Percentiles rank a stretch among this genome's conserved stretches.
Conservation (phyloP, 1,140 invertebrate species). For the Drosophila neocordata region DNA sequence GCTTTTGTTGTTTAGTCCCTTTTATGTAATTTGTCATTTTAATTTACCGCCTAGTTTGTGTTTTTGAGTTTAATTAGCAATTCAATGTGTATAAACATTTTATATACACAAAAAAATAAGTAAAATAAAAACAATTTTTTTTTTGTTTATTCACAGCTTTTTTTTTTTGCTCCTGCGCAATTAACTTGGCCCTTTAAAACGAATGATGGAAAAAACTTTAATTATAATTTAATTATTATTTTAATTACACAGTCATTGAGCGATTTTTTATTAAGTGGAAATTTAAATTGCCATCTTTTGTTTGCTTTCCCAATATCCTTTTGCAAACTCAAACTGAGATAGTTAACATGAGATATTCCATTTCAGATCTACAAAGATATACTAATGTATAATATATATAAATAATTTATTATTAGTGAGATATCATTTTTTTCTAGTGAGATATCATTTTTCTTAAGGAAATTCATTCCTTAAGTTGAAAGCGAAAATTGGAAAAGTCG, state of each 20-base stretch:
- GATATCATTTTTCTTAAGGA: too few relatives aligned
- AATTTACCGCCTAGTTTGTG: slow-evolving; percentile 59
- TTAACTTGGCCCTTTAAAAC: slow-evolving; percentile 5
- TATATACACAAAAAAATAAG: slow-evolving; percentile 17
- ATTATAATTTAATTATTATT: slow-evolving; percentile 76
- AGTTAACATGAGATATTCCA: too few relatives aligned
- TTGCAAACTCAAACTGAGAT: not conserved
- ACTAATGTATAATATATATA: too few relatives aligned
- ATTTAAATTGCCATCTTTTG: slow-evolving; percentile 55
- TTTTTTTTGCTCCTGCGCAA: not conserved
- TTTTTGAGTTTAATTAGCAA: slow-evolving; percentile 65
- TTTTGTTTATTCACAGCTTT: not conserved
- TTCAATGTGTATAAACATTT: slow-evolving; percentile 51
- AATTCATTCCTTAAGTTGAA: too few relatives aligned
- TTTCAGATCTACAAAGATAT: too few relatives aligned
- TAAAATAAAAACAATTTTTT: not conserved
- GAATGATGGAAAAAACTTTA: slow-evolving; percentile 41
- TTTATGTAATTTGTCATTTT: slow-evolving; percentile 62
- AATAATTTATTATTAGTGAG: too few relatives aligned
- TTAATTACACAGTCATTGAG: slow-evolving; percentile 54
- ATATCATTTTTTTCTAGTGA: too few relatives aligned
- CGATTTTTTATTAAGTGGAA: slow-evolving; percentile 52
- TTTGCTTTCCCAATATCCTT: not conserved
- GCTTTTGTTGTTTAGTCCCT: not conserved
- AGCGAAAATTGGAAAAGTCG: too few relatives aligned